These are phyloP conservation scores for Mustelus asterias DNA, from an alignment of 2,113 vertebrate genomes.

Conservation along the genomic window DNA sequence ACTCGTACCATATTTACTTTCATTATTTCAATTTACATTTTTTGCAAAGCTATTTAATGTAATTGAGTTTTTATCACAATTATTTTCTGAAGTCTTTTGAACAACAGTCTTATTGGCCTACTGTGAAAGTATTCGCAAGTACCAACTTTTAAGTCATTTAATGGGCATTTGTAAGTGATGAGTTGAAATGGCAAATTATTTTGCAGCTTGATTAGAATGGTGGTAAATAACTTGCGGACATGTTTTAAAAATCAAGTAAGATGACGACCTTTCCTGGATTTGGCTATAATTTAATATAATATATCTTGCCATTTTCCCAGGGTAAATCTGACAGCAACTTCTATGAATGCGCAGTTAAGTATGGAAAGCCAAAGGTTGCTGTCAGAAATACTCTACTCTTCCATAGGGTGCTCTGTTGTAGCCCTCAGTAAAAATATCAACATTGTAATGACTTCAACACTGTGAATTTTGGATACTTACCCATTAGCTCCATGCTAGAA, in stretches of 20 bases:
- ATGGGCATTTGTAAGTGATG: background rate
- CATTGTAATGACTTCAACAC: background rate
- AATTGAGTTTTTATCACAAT: background rate
- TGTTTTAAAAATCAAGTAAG: background rate
- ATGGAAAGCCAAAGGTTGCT: background rate
- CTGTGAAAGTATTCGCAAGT: background rate
- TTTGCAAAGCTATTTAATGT: background rate
- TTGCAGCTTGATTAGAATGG: background rate
- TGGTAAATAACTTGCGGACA: background rate
- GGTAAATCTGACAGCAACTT: background rate
- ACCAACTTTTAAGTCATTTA: background rate
- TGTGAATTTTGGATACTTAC: background rate
- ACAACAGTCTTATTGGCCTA: background rate
- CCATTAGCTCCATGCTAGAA: background rate
- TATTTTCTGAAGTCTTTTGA: background rate
- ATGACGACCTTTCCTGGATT: background rate
- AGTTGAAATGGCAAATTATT: background rate
- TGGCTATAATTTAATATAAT: too few relatives aligned
- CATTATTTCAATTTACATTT: background rate
- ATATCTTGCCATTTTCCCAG: background rate
- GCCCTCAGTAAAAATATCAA: background rate
- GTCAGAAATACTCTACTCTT: background rate
- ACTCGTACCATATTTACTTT: background rate
- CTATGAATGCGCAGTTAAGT: background rate
- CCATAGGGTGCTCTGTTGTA: background rate